Evolutionary conservation across 2,113 vertebrate species (phyloP), one percentile per base, ranked within the genome.

Genomic region (Leptobrachium ailaonicum): DNA sequence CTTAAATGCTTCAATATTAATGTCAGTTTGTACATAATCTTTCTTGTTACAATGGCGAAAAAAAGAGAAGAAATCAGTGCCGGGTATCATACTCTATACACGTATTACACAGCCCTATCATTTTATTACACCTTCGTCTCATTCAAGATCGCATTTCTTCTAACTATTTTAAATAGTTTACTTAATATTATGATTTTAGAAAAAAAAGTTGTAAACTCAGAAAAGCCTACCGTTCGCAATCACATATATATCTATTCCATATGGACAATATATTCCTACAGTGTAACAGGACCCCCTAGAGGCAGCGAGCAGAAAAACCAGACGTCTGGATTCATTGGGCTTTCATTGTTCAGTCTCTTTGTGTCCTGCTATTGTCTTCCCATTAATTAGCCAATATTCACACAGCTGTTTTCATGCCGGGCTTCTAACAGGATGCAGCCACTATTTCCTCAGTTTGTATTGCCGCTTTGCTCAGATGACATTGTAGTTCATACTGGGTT

Each of bases 301-400:
- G 87, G 86, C 71, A 82, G 80, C 76, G 73, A 77, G 50, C 71
- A 63, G 85, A 79, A 84, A 47, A 82, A 78, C 20, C 79, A 79
- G 77, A 10, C 6, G 20, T 9, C 32, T 2, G 8, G 40, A 69
- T 74, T 83, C 60, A 82, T 79, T 76, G 82, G 79, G 82, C 82
- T 73, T 76, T 85, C 75, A 85, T 60, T 63, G 85, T 80, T 2
- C 2, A 76, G 20, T 32, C 72, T 74, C 82, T 88, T 84, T 81
- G 72, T 89, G 92, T 93, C 92, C 93, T 94, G 92, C 88, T 91
- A 93, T 92, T 90, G 88, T 92, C 85, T 83, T 84, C 89, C 78
- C 88, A 77, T 85, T 82, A 83, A 82, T 87, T 76, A 66, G 82
- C 85, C 83, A 68, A 84, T 85, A 70, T 82, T 88, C 87, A 86